phyloP scores from a whole-genome alignment of 2,888 invertebrate genomes.

The Agrotis segetum region DNA sequence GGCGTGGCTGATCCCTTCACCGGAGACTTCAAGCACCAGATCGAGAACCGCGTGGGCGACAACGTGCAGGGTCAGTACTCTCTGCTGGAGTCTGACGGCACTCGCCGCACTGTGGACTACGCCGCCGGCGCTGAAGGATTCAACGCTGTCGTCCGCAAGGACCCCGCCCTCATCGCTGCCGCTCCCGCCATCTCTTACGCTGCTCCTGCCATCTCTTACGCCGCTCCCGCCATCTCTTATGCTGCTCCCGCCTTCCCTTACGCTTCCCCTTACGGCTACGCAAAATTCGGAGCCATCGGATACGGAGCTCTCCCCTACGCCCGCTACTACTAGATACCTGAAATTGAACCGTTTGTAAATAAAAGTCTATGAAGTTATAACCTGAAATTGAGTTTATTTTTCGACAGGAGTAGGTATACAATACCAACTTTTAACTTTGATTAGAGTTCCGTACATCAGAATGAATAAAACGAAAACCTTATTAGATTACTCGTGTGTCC shows the following conservation, averaged over 20 bases:
- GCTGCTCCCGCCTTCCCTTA: conserved; percentile 17
- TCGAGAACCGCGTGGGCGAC: conserved; percentile 74
- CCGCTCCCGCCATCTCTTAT: conserved; percentile 46
- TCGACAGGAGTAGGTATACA: too few relatives aligned
- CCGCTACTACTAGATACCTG: conserved; percentile 58
- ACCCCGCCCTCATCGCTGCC: conserved; percentile 76
- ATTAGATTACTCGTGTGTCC: too few relatives aligned
- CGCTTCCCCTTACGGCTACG: conserved; percentile 42
- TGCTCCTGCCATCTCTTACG: conserved; percentile 62
- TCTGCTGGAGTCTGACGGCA: conserved; percentile 88
- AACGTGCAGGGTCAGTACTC: conserved; percentile 76
- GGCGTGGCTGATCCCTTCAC: conserved; percentile 88
- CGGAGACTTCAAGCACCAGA: conserved; percentile 88
- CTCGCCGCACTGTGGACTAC: conserved; percentile 89
- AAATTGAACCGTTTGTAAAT: conserved; percentile 50
- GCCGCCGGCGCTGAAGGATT: conserved; percentile 88
- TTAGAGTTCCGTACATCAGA: too few relatives aligned
- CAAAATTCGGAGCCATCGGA: conserved; percentile 38
- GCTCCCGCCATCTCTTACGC: conserved; percentile 59
- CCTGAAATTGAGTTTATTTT: neutral
- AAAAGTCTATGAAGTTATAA: conserved; percentile 46
- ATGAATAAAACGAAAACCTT: too few relatives aligned
- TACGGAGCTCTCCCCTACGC: conserved; percentile 61
- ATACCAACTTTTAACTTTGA: neutral
- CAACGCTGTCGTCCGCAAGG: conserved; percentile 89